Base-by-base conservation (phyloP, 2,888 invertebrate species). In the Poecilobothrus nobilitatus region DNA sequence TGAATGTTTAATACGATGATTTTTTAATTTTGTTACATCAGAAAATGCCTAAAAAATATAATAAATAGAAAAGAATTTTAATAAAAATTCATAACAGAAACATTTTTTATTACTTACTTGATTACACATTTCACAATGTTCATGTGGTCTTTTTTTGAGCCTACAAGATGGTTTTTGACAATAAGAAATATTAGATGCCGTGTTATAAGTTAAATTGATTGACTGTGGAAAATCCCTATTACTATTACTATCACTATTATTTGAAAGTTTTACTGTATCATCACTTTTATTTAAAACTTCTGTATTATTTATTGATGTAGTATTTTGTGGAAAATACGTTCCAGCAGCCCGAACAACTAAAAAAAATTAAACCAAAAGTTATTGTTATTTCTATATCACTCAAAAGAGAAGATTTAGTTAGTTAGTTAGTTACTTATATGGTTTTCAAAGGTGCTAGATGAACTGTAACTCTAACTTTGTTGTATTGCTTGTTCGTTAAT, bases 91-190 rank as follows among this genome's bases (percentile, higher is more conserved):
- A 37, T 34, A 34, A 7, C 34, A 34, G 8, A 34, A 34, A 34
- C 5, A 34, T 37, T 37, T 10, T 37, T 27, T 27, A 12, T 37
- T 37, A 44, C 44, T 68, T 70, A 74, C 74, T 81, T 91, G 91
- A 79, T 91, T 90, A 81, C 92, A 92, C 66, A 89, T 86, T 76
- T 89, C 88, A 80, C 92, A 92, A 77, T 92, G 92, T 76, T 88
- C 91, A 76, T 92, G 91, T 72, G 88, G 88, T 76, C 89, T 88
- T 71, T 89, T 84, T 79, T 91, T 91, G 73, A 91, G 83, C 78
- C 91, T 92, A 80, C 92, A 92, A 78, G 91, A 91, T 6, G 91
- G 90, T 22, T 90, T 83, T 68, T 90, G 88, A 79, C 92, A 92
- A 9, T 67, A 61, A 15, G 7, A 12, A 18, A 2, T 15, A 53